phyloP scores from a whole-genome alignment of 2,888 invertebrate genomes.

The Cheilosia pagana region DNA sequence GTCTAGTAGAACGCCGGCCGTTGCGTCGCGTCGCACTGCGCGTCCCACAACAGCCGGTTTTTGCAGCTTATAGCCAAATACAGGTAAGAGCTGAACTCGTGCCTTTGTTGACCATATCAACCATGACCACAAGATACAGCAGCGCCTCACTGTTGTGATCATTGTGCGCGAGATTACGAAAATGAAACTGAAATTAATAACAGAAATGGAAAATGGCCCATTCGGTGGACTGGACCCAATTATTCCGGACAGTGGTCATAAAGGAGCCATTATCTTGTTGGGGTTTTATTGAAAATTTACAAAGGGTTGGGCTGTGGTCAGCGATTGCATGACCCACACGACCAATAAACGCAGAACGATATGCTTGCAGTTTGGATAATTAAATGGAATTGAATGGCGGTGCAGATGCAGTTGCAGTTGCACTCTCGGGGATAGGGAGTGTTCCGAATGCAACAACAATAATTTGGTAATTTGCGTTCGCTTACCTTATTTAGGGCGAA shows the following conservation, averaged over 20 bases:
- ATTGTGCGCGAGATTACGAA: slow-evolving; percentile 53
- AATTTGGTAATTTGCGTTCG: neutral
- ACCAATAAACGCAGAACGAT: slow-evolving; percentile 7
- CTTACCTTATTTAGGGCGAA: neutral
- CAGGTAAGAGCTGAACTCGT: slow-evolving; percentile 45
- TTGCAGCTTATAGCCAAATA: slow-evolving; percentile 45
- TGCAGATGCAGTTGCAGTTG: slow-evolving; percentile 50
- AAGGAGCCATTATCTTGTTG: slow-evolving; percentile 19
- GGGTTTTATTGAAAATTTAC: slow-evolving; percentile 22
- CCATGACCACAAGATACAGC: slow-evolving; percentile 62
- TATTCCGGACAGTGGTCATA: slow-evolving; percentile 28
- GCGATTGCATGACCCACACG: slow-evolving; percentile 44
- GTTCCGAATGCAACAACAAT: slow-evolving; percentile 24
- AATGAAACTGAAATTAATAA: slow-evolving; percentile 48
- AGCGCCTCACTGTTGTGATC: slow-evolving; percentile 46
- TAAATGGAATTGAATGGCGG: slow-evolving; percentile 41
- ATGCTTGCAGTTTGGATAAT: slow-evolving; percentile 19
- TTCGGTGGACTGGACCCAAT: slow-evolving; percentile 41
- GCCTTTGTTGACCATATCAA: slow-evolving; percentile 60
- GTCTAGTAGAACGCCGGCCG: slow-evolving; percentile 30
- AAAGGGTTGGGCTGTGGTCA: slow-evolving; percentile 51
- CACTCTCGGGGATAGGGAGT: slow-evolving; percentile 56
- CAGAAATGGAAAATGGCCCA: slow-evolving; percentile 18
- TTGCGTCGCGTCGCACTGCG: slow-evolving; percentile 5
- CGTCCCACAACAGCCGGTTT: slow-evolving; percentile 54